Evolutionary conservation across 92 coral and sea anemone species (phyloP), one percentile per base, ranked within the genome.

Genomic region (Porites cylindrica): DNA sequence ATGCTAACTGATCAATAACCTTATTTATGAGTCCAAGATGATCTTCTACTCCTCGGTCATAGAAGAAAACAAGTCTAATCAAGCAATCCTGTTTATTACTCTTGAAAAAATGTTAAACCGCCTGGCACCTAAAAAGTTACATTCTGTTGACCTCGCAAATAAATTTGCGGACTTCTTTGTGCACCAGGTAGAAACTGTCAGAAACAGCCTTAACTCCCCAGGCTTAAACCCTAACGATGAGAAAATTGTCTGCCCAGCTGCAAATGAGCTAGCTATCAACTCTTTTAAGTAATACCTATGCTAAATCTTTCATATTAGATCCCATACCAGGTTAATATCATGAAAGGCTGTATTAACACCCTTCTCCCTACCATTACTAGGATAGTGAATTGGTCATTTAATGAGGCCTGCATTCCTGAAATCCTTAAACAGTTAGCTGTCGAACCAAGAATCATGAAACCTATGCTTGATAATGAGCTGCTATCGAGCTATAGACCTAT

Each of bases 21-120:
- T 86, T 60, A 80, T 85, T 24, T 73, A 71, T 73, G 83, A 90
- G 70, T 85, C 90, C 1, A 86, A 82, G 54, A 76, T 86, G 88
- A 81, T 67, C 63, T 82, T 81, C 88, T 81, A 81, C 71, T 51
- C 86, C 72, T 14, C 72, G 21, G 70, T 79, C 21, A 90, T 90
- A 17, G 76, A 90, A 53, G 91, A 86, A 24, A 91, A 86, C 62
- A 71, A 54, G 59, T 59, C 81, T 24, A 86, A 91, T 61, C 91
- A 91, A 88, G 81, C 71, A 53, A 84, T 54, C 21, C 81, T 83
- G 82, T 88, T 91, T 58, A 23, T 23, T 23, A 52, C 91, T 56
- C 76, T 91, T 9, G 87, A 75, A 77, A 83, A 85, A 72, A 66
- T 90, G 79, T 79, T 90, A 53, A 85, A 66, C 73, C 17, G 24